Evolutionary conservation across 2,113 vertebrate species (phyloP), one percentile per base, ranked within the genome.

Genomic region (Noturus placidus): DNA sequence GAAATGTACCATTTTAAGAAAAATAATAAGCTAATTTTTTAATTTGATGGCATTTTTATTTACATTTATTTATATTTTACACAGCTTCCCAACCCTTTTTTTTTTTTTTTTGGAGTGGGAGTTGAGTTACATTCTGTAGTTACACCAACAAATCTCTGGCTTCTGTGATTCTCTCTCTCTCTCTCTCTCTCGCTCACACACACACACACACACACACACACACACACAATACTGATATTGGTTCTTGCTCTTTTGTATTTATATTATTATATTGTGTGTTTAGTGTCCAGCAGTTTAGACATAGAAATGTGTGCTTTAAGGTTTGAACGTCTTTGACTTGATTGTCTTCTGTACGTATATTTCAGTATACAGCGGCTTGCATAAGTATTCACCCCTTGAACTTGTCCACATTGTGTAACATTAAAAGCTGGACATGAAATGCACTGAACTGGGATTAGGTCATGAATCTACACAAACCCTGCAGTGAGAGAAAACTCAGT

Each of bases 321-420:
- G 19, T 70, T 70, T 42, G 35, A 22, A 4, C 3, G 19, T 35
- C 8, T 42, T 38, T 33, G 65, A 30, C 65, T 33, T 70, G 35
- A 22, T 2, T 9, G 33, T 35, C 8, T 42, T 38, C 33, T 67
- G 63, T 14, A 14, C 5, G 22, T 27, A 5, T 50, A 50, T 78
- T 78, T n/a, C 2, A n/a, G 27, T 52, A 52, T 11, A 8, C 27
- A n/a, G 76, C 0, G 9, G 2, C 46, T 52, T 77, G 25, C 42
- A 50, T 50, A 77, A 77, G 38, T 11, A 27, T 77, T 77, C 74
- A 77, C 10, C 74, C 42, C 42, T n/a, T n/a, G 74, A 77, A 77
- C 42, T 3, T 50, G n/a, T 52, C n/a, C 42, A n/a, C 42, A 50
- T n/a, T 50, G 11, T 17, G 38, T 2, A 74, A 74, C 8, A 6